These are phyloP conservation scores for Nyctereutes procyonoides DNA, from an alignment of 2,113 vertebrate genomes.

Conservation along the genomic window DNA sequence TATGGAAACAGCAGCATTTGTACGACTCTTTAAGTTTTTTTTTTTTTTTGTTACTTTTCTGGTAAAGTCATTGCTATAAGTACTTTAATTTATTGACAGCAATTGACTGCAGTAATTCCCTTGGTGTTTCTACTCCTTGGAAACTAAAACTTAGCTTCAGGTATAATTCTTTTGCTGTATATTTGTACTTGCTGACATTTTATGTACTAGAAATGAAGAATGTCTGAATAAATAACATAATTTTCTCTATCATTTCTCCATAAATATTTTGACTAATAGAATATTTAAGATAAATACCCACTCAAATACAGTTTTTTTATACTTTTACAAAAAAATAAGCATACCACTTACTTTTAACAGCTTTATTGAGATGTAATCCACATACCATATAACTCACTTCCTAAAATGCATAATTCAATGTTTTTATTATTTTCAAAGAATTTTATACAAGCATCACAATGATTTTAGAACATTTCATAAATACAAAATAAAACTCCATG, in stretches of 20 bases:
- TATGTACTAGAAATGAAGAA: background rate
- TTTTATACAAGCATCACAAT: background rate
- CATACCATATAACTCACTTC: background rate
- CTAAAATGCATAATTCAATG: background rate
- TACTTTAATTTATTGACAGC: background rate
- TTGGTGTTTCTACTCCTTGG: background rate
- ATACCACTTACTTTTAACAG: background rate
- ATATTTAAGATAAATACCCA: conserved; percentile 10
- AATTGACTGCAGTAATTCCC: background rate
- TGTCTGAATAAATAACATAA: background rate
- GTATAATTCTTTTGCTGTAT: background rate
- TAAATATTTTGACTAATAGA: background rate
- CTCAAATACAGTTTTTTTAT: background rate
- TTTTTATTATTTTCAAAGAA: background rate
- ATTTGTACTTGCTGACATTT: background rate
- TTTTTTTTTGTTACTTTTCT: background rate
- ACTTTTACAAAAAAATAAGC: background rate
- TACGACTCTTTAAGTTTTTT: background rate
- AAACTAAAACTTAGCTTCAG: background rate
- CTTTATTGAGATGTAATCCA: background rate
- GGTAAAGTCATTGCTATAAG: background rate
- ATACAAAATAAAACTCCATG: background rate
- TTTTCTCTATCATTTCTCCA: background rate
- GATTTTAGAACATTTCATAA: background rate
- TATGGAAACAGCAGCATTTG: background rate